Evolutionary conservation across 2,797 vertebrate genomes (phyloP).

Genomic region (Pangasius djambal): DNA sequence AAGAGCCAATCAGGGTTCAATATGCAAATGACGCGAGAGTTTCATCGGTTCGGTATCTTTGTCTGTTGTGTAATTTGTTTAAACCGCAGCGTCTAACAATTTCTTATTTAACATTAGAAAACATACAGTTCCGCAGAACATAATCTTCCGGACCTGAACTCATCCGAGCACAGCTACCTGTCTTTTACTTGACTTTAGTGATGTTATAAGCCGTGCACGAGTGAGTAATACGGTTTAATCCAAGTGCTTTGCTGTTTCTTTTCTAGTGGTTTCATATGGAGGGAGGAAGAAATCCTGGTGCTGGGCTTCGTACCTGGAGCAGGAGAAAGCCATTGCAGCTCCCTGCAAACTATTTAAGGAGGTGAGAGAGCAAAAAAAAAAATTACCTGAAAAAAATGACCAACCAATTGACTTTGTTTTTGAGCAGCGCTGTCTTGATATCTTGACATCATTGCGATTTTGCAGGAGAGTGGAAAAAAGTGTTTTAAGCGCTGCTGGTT

Average conservation of each 20-base stretch:
- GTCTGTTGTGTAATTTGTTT: neutral
- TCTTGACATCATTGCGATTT: neutral
- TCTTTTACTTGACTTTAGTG: neutral
- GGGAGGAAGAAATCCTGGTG: conserved; percentile 82
- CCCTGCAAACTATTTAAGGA: conserved; percentile 85
- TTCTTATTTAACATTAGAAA: neutral
- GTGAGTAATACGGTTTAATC: neutral
- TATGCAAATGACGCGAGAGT: neutral
- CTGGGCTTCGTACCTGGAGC: conserved; percentile 84
- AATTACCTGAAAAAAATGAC: too few species aligned
- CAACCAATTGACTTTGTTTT: too few species aligned
- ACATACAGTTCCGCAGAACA: neutral
- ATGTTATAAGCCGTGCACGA: neutral
- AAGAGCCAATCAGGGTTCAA: neutral
- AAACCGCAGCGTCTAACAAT: neutral
- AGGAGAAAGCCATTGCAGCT: conserved; percentile 79
- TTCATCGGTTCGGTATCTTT: neutral
- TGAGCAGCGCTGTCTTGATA: too few species aligned
- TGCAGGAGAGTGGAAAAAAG: neutral
- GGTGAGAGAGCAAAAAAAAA: conserved; percentile 63
- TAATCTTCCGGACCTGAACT: neutral
- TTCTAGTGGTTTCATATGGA: conserved; percentile 77
- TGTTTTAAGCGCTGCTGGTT: neutral
- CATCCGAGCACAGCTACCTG: neutral
- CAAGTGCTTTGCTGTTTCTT: neutral